Evolutionary conservation across 2,797 vertebrate species (phyloP).

Genomic region (Eutrigla gurnardus): DNA sequence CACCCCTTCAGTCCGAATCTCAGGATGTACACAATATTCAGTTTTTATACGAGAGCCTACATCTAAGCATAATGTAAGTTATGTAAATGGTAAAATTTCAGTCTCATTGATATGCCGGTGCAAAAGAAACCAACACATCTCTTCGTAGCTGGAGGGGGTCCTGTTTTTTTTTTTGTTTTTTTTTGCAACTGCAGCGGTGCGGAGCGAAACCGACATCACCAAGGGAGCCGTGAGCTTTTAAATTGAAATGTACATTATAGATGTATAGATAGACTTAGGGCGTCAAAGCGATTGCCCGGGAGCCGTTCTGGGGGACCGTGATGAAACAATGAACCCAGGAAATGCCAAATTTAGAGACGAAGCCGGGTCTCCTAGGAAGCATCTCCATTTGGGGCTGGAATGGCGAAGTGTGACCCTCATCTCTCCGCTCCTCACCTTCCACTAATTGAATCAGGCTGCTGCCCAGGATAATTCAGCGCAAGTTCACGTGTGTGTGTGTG

Average conservation of each 20-base stretch:
- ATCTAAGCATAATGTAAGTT: not conserved
- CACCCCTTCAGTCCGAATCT: conserved; percentile 1
- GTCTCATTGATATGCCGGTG: conserved; percentile 19
- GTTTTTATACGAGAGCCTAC: not conserved
- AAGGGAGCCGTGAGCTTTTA: conserved; percentile 28
- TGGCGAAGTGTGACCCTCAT: conserved; percentile 80
- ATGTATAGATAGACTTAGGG: conserved; percentile 63
- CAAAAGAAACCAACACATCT: conserved; percentile 20
- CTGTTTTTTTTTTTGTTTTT: not conserved
- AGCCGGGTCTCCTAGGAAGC: conserved; percentile 76
- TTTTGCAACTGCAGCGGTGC: conserved; percentile 12
- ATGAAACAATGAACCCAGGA: conserved; percentile 79
- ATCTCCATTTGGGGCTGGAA: conserved; percentile 77
- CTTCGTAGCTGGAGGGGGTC: conserved; percentile 37
- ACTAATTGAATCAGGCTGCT: conserved; percentile 84
- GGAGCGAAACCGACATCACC: conserved; percentile 32
- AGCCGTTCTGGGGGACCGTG: conserved; percentile 66
- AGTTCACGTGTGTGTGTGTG: conserved; percentile 34
- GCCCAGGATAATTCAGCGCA: conserved; percentile 65
- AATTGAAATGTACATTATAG: conserved; percentile 67
- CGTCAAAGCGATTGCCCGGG: conserved; percentile 35
- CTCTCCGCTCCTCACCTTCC: conserved; percentile 80
- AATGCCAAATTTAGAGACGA: conserved; percentile 80
- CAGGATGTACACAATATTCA: conserved; percentile 1
- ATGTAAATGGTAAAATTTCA: conserved; percentile 7